Evolutionary conservation across 1,140 invertebrate genomes (phyloP).

Genomic region (Zaprionus davidi): DNA sequence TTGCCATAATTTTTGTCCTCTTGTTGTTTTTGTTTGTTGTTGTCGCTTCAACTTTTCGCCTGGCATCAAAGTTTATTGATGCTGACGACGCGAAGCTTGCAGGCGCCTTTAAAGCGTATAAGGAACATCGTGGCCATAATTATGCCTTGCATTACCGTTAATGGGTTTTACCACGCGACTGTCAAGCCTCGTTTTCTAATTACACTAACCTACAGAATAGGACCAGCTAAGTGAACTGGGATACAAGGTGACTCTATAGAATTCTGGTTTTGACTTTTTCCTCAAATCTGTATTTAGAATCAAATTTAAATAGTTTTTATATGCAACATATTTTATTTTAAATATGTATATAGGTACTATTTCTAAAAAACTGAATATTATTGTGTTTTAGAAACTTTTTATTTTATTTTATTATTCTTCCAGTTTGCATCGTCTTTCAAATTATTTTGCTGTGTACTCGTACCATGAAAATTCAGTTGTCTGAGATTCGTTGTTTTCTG

Average conservation of each 20-base stretch:
- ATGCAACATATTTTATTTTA: no score
- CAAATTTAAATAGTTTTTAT: no score
- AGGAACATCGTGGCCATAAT: slow-evolving; percentile 36
- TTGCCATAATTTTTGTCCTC: slow-evolving; percentile 65
- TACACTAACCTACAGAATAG: slow-evolving; percentile 3
- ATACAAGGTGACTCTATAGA: no score
- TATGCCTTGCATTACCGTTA: slow-evolving; percentile 47
- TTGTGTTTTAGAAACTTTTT: neutral
- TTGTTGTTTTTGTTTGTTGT: slow-evolving; percentile 28
- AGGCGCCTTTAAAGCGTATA: slow-evolving; percentile 45
- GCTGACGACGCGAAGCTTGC: slow-evolving; percentile 43
- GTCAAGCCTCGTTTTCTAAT: slow-evolving; percentile 20
- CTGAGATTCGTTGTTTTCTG: slow-evolving; percentile 29
- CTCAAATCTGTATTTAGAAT: no score
- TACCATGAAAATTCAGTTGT: slow-evolving; percentile 17
- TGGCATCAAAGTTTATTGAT: slow-evolving; percentile 49
- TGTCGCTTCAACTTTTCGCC: slow-evolving; percentile 30
- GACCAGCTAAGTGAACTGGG: no score
- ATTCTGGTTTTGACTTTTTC: no score
- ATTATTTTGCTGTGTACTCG: slow-evolving; percentile 9
- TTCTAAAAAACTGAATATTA: slow-evolving; percentile 1
- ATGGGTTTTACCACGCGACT: slow-evolving; percentile 39
- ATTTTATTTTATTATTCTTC: neutral
- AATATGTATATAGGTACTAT: no score
- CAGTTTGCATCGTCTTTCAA: neutral